phyloP scores from a whole-genome alignment of 2,113 vertebrate species.

The Atlantisia rogersi region DNA sequence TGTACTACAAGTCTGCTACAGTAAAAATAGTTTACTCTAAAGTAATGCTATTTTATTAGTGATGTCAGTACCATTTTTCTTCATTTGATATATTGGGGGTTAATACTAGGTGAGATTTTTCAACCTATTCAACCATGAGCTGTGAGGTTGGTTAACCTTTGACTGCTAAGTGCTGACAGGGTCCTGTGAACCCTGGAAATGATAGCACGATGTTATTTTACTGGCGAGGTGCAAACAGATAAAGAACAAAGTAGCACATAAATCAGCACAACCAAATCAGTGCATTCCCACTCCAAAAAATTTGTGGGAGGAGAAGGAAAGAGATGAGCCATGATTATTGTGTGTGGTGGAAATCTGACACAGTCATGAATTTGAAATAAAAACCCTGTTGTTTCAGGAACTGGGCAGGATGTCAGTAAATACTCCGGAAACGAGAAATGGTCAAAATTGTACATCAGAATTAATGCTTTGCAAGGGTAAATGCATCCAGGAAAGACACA shows the following conservation, averaged over 20 bases:
- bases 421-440: not conserved
- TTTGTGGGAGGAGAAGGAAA: not conserved
- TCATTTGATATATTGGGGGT: not conserved
- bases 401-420: not conserved
- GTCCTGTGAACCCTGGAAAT: constrained; percentile 71
- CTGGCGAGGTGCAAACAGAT: constrained; percentile 76
- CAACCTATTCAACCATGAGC: constrained; percentile 43
- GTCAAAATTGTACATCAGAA: not conserved
- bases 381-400: not conserved
- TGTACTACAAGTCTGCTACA: not conserved
- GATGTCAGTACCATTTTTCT: not conserved
- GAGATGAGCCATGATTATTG: not conserved
- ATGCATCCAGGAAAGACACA: not conserved
- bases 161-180: constrained; percentile 76
- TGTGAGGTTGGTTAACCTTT: constrained; percentile 74
- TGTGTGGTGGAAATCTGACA: not conserved
- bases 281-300: constrained; percentile 2
- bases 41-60: not conserved
- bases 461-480: not conserved
- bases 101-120: constrained; percentile 41
- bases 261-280: constrained; percentile 72
- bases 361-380: not conserved
- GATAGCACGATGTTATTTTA: constrained; percentile 67
- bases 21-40: not conserved
- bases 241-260: constrained; percentile 81